Evolutionary conservation across 2,888 invertebrate species (phyloP).

Genomic region (Oxytorus armatus): DNA sequence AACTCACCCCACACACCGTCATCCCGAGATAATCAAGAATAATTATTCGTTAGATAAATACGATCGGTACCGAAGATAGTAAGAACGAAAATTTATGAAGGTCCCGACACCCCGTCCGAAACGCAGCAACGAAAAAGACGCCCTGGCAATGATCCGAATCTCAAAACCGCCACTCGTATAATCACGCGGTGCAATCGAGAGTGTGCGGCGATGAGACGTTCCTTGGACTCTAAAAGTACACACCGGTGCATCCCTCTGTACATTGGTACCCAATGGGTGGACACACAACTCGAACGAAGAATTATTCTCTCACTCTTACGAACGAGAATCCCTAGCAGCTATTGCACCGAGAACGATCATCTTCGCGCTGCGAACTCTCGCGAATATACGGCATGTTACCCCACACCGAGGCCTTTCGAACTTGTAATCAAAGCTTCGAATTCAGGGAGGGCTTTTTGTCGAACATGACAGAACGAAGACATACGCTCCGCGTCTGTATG

Average conservation of each 20-base stretch:
- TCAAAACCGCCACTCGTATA: slow-evolving; percentile 33
- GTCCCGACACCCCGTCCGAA: slow-evolving; percentile 33
- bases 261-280: slow-evolving; percentile 29
- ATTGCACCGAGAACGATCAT: background rate
- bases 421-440: slow-evolving; percentile 31
- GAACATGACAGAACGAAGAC: background rate
- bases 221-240: slow-evolving; percentile 36
- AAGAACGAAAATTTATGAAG: slow-evolving; percentile 63
- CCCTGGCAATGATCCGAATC: slow-evolving; percentile 23
- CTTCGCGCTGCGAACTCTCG: background rate
- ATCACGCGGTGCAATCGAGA: slow-evolving; percentile 48
- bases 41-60: slow-evolving; percentile 83
- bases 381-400: background rate
- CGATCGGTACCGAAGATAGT: slow-evolving; percentile 79
- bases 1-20: slow-evolving; percentile 14
- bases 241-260: background rate
- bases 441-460: slow-evolving; percentile 11
- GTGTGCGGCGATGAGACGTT: slow-evolving; percentile 23
- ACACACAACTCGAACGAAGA: slow-evolving; percentile 15
- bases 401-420: background rate
- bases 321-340: background rate
- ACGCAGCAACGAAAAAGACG: slow-evolving; percentile 25
- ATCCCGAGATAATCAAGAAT: slow-evolving; percentile 81
- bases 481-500: slow-evolving; percentile 14
- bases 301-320: slow-evolving; percentile 11